phyloP scores from a whole-genome alignment of 2,888 invertebrate species.

The Machimus atricapillus region DNA sequence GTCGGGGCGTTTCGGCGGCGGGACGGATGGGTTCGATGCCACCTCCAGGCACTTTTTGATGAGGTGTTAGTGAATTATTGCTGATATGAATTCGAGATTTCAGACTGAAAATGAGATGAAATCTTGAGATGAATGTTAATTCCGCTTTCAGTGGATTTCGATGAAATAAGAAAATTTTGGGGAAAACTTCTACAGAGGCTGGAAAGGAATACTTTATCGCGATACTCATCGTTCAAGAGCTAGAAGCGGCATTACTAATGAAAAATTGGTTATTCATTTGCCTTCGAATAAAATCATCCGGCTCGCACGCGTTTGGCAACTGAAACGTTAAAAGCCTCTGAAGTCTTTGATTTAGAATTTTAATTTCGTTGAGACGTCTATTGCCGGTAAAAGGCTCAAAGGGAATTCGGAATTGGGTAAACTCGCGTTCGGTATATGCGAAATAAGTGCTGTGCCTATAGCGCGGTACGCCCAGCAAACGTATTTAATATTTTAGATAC shows the following conservation, averaged over 20 bases:
- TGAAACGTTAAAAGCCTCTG: not conserved
- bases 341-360: not conserved
- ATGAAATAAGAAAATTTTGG: conserved; percentile 10
- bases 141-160: not conserved
- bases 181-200: conserved; percentile 8
- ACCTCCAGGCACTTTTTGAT: conserved; percentile 39
- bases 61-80: conserved; percentile 42
- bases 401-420: not conserved
- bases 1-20: not conserved
- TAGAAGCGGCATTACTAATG: not conserved
- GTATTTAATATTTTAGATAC: not conserved
- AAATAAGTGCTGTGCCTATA: not conserved
- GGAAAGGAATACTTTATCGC: not conserved
- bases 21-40: conserved; percentile 22
- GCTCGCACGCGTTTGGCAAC: not conserved
- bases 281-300: not conserved
- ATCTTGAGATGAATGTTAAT: conserved; percentile 40
- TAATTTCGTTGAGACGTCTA: not conserved
- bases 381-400: not conserved
- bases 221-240: not conserved
- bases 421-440: not conserved
- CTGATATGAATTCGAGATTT: conserved; percentile 41
- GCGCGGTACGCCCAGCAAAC: not conserved
- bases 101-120: conserved; percentile 36
- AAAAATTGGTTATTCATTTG: not conserved